phyloP scores from a whole-genome alignment of 1,140 invertebrate species.

The Drosophila neocordata region DNA sequence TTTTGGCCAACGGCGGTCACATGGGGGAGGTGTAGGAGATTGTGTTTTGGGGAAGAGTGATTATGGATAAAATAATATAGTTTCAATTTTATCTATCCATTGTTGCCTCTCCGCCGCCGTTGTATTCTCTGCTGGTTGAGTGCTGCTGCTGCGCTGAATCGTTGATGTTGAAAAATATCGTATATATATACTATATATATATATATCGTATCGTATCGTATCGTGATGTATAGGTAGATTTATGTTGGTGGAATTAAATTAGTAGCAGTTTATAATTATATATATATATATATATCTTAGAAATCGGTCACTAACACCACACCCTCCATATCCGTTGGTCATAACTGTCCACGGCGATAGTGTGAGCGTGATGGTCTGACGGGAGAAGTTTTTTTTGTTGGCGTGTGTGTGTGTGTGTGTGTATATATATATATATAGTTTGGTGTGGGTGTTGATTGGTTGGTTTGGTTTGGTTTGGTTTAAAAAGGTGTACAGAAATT shows the following conservation, averaged over 20 bases:
- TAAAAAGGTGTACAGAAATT: conserved; percentile 66
- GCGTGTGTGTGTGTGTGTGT: neutral
- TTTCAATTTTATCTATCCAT: no score
- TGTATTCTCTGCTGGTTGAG: no score
- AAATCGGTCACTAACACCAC: conserved; percentile 81
- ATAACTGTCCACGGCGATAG: conserved; percentile 80
- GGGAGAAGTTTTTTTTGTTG: conserved; percentile 5
- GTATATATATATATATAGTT: conserved; percentile 26
- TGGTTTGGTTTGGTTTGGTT: conserved; percentile 29
- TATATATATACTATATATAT: no score
- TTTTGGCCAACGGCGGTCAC: neutral
- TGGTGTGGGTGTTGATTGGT: conserved; percentile 33
- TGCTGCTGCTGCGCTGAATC: no score
- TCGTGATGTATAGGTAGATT: no score
- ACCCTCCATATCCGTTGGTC: conserved; percentile 65
- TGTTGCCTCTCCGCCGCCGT: no score
- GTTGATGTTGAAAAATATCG: no score
- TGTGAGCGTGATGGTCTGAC: conserved; percentile 81
- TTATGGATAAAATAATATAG: no score
- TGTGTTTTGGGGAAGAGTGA: no score
- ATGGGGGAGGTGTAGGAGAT: no score
- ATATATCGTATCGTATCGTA: no score
- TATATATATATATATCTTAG: conserved; percentile 37
- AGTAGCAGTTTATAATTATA: conserved; percentile 37
- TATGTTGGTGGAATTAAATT: neutral